These are phyloP conservation scores for Oncorhynchus nerka DNA, from an alignment of 2,113 vertebrate genomes.

Conservation along the genomic window DNA sequence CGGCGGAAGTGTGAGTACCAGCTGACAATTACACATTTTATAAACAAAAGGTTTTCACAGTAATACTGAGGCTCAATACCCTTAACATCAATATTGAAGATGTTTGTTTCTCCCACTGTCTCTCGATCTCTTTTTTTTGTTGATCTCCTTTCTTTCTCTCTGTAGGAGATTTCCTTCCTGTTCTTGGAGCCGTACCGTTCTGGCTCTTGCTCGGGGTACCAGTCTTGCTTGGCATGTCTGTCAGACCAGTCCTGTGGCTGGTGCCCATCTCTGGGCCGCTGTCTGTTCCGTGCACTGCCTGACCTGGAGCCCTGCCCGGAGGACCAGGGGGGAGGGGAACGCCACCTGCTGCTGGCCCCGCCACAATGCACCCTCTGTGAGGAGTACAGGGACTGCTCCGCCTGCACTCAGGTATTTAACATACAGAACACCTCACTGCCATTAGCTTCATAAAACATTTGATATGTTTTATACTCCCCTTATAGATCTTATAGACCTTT, in stretches of 20 bases:
- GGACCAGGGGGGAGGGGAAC: slow-evolving; percentile 46
- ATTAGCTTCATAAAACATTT: no score
- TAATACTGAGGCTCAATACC: no score
- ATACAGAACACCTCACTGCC: not conserved
- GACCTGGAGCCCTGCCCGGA: slow-evolving; percentile 70
- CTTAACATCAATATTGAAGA: no score
- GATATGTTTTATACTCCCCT: no score
- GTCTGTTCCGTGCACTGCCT: slow-evolving; percentile 71
- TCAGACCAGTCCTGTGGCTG: slow-evolving; percentile 91
- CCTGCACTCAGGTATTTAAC: slow-evolving; percentile 80
- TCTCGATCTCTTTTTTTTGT: not conserved
- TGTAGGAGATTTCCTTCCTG: slow-evolving; percentile 88
- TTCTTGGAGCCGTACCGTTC: slow-evolving; percentile 89
- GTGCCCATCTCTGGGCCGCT: slow-evolving; percentile 78
- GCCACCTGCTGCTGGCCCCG: slow-evolving; percentile 81
- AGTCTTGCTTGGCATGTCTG: slow-evolving; percentile 85
- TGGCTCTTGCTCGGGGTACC: slow-evolving; percentile 75
- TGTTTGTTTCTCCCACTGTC: not conserved
- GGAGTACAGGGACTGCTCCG: slow-evolving; percentile 86
- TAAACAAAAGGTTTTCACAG: no score
- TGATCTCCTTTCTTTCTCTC: not conserved
- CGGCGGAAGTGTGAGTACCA: slow-evolving; percentile 82
- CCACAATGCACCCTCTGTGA: slow-evolving; percentile 86
- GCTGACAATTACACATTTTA: not conserved
- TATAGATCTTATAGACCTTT: no score